phyloP scores from a whole-genome alignment of 2,888 invertebrate species.

The Chloroclystis v-ata region DNA sequence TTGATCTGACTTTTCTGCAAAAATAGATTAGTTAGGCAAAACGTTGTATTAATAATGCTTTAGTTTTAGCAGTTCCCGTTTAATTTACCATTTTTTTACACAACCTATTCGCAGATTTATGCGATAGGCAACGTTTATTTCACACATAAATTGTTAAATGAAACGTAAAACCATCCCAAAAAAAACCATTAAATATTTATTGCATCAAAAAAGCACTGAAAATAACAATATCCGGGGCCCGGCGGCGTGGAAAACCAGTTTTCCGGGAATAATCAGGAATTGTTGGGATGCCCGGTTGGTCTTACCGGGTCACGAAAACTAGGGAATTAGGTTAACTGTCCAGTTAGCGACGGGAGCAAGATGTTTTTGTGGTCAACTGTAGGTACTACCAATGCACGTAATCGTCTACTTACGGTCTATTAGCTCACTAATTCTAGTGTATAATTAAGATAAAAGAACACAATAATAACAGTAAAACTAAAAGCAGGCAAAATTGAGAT shows the following conservation, averaged over 20 bases:
- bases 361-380: not conserved
- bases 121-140: not conserved
- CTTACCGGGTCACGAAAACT: constrained; percentile 25
- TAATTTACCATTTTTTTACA: too few species aligned
- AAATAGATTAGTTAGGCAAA: too few species aligned
- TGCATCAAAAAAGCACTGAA: constrained; percentile 3
- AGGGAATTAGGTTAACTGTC: constrained; percentile 53
- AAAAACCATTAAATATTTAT: constrained; percentile 1
- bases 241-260: constrained; percentile 1
- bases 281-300: not conserved
- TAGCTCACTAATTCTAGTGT: too few species aligned
- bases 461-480: too few species aligned
- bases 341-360: constrained; percentile 38
- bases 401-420: too few species aligned
- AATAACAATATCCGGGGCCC: constrained; percentile 5
- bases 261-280: constrained; percentile 2
- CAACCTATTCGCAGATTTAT: too few species aligned
- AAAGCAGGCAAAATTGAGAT: too few species aligned
- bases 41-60: too few species aligned
- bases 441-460: too few species aligned
- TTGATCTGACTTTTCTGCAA: too few species aligned
- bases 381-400: not conserved
- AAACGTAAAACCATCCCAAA: not conserved
- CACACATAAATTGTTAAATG: too few species aligned
- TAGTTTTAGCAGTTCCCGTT: too few species aligned